These are phyloP conservation scores for Folsomia candida DNA, from an alignment of 2,888 invertebrate species.

Conservation along the genomic window DNA sequence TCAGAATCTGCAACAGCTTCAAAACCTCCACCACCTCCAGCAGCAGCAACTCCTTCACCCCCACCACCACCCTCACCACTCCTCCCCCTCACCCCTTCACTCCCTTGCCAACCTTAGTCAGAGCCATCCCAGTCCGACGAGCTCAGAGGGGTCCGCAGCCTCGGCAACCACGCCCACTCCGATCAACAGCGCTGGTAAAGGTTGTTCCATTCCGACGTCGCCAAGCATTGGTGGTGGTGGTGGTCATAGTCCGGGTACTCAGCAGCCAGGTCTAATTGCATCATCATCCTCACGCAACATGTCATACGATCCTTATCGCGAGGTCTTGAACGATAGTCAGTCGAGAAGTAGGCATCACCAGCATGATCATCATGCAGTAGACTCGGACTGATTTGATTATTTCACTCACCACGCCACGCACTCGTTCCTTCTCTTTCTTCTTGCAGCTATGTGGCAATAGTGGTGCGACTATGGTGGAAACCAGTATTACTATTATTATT, in stretches of 20 bases:
- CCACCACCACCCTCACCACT: conserved; percentile 34
- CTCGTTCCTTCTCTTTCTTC: too few relatives aligned
- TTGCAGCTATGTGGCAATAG: too few relatives aligned
- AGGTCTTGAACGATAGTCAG: conserved; percentile 32
- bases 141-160: conserved; percentile 34
- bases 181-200: conserved; percentile 34
- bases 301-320: conserved; percentile 27
- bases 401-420: not conserved
- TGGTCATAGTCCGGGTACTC: not conserved
- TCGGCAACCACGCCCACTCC: conserved; percentile 32
- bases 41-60: conserved; percentile 27
- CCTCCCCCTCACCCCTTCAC: conserved; percentile 19
- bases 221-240: not conserved
- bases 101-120: conserved; percentile 30
- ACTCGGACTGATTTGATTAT: conserved; percentile 27
- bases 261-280: too few relatives aligned
- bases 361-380: conserved; percentile 5
- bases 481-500: not conserved
- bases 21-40: conserved; percentile 27
- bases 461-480: too few relatives aligned
- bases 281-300: not conserved
- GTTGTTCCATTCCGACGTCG: conserved; percentile 36
- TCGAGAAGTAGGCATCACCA: conserved; percentile 19
- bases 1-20: conserved; percentile 40
- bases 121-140: conserved; percentile 37